A percentile compares a stretch with the other conserved stretches of the same genome.
These are phyloP conservation scores for Archilochus colubris DNA, from an alignment of 2,113 vertebrate genomes.

Conservation along the genomic window DNA sequence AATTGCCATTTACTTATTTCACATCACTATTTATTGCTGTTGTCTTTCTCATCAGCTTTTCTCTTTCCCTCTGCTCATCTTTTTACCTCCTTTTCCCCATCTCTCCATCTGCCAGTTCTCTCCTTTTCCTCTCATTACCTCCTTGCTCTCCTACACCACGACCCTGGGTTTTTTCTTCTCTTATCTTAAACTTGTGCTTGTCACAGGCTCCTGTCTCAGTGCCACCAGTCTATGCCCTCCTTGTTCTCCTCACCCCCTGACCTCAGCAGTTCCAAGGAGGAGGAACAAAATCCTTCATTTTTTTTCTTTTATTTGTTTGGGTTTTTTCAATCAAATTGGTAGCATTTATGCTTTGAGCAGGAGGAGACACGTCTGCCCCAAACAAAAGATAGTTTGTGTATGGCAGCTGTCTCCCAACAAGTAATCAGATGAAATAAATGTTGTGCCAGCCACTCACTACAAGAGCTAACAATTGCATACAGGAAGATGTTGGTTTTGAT, in stretches of 20 bases:
- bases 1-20: not conserved
- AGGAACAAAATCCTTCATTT: not conserved
- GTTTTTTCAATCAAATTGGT: not conserved
- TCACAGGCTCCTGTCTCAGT: not conserved
- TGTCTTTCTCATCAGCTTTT: not conserved
- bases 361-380: accelerated
- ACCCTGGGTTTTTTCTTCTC: not conserved
- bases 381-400: not conserved
- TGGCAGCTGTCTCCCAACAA: not conserved
- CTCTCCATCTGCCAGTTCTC: not conserved
- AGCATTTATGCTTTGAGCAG: not conserved
- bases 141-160: not conserved
- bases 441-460: not conserved
- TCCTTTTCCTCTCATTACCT: not conserved
- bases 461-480: not conserved
- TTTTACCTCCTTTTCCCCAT: not conserved
- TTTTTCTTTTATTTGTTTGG: not conserved
- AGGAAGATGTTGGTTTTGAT: slow-evolving; percentile 24
- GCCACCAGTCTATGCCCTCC: not conserved
- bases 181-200: not conserved
- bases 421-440: not conserved
- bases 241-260: not conserved
- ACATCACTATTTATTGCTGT: not conserved
- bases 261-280: not conserved
- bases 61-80: not conserved